Evolutionary conservation across 2,888 invertebrate genomes (phyloP).

Genomic region (Macropis europaea): DNA sequence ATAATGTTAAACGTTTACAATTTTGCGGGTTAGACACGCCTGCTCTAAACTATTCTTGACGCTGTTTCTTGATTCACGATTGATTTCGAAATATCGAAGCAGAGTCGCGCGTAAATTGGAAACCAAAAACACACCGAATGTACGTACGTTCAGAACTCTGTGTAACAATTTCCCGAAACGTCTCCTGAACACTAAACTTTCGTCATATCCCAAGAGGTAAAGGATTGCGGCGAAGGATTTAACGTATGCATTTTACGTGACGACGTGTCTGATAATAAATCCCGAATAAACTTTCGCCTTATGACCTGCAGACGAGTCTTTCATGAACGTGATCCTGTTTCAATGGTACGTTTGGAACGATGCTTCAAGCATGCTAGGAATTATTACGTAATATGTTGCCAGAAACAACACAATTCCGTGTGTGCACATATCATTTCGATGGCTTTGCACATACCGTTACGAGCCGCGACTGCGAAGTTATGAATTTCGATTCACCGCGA

Average conservation of each 20-base stretch:
- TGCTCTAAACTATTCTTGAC: too few species aligned
- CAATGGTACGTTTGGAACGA: not conserved
- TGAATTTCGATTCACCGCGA: too few species aligned
- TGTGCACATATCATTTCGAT: too few species aligned
- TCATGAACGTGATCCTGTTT: slow-evolving; percentile 4
- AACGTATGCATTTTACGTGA: slow-evolving; percentile 19
- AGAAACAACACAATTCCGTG: too few species aligned
- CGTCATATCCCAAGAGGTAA: slow-evolving; percentile 10
- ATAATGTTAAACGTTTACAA: too few species aligned
- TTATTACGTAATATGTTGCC: too few species aligned
- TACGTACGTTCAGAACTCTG: not conserved
- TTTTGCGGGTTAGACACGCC: too few species aligned
- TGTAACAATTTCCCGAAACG: slow-evolving; percentile 18
- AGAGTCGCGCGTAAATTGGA: slow-evolving; percentile 1
- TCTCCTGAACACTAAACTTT: slow-evolving; percentile 26
- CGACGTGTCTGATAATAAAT: slow-evolving; percentile 17
- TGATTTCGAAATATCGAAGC: not conserved
- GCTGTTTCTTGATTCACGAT: not conserved
- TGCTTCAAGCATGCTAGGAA: too few species aligned
- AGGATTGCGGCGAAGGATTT: slow-evolving; percentile 20
- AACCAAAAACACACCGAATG: not conserved
- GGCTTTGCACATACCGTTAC: too few species aligned
- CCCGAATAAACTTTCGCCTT: slow-evolving; percentile 29
- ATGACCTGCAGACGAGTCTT: not conserved
- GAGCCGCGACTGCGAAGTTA: too few species aligned